Base-by-base conservation (phyloP, 2,888 invertebrate species). In the Tenthredo notha region DNA sequence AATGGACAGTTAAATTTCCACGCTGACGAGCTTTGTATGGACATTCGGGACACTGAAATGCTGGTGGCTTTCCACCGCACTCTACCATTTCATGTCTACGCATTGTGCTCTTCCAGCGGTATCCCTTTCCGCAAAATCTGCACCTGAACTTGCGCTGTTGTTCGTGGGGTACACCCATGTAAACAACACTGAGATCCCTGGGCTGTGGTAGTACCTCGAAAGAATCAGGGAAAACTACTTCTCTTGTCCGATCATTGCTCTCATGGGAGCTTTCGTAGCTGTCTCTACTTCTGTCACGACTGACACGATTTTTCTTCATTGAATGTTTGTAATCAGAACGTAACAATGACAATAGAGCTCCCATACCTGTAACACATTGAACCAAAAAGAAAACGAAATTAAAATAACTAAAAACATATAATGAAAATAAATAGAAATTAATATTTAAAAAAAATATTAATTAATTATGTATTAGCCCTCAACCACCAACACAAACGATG, bases 71-170 rank as follows among this genome's bases (percentile, higher is more conserved):
- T 87, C 97, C 97, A 72, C 97, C 97, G 93, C 97, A 97, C 93
- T 97, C 97, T 87, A 97, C 97, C 94, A 96, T 96, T 93, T 97
- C 97, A 94, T 97, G 97, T 5, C 97, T 95, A 15, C 97, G 95
- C 94, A 97, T 95, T 86, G 97, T 97, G 80, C 97, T 97, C 94
- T 97, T 97, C 97, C 97, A 97, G 90, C 97, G 96, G 93, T 98
- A 98, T 88, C 96, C 95, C 93, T 97, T 97, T 87, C 97, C 97
- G 94, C 98, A 98, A 92, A 97, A 97, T 82, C 97, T 95, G 91
- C 97, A 97, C 78, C 97, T 95, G 93, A 97, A 97, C 91, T 96
- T 96, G 4, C 95, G 94, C 88, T 94, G 94, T 47, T 95, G 94
- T 90, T 95, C 95, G 91, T 95, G 91, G 75, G 94, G 93, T 70